Base-by-base conservation (phyloP, 2,113 vertebrate genomes). In the Atlantisia rogersi region DNA sequence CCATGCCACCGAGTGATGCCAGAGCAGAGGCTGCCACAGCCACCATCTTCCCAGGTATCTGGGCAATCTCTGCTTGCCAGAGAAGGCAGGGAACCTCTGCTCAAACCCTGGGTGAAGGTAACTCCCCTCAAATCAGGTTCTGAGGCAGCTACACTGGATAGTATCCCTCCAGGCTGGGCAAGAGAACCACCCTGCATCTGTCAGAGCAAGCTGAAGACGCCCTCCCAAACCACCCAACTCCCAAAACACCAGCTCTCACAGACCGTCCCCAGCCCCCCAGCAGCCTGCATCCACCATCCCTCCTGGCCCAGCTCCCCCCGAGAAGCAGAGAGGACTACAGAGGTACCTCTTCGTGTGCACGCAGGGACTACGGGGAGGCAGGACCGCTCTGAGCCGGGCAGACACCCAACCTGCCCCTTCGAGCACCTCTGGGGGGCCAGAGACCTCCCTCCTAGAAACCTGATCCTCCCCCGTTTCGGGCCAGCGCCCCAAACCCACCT, bases 171-270 rank as follows among this genome's bases (percentile, higher is more conserved):
- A 37, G 82, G 32, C 53, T 56, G 52, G 11, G 46, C 39, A 46
- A 58, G 12, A 74, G 55, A 56, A 63, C 32, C 0, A 0, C 0
- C 0, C 56, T 48, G 48, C 20, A 42, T 10, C 39, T 39, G 9
- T 5, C 3, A 11, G 18, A 39, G 39, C 37, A 82, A 48, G 67
- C 0, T 1, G 4, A 42, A 82, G 48, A 29, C 46, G 39, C 28
- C 6, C 31, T 16, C 21, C 13, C 3, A 46, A 28, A 48, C 60
- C 70, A 15, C 6, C 15, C n/a, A 42, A 14, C 9, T 10, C 48
- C 20, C 22, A 26, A 22, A 24, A 29, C 53, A 37, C 19, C 52
- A 26, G 14, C 50, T 9, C 25, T 22, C 29, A 7, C 32, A 70
- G 52, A n/a, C 42, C 39, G 48, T 9, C 22, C 52, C n/a, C 76